Conservation (phyloP, 2,113 vertebrate genomes). For the Benitochromis conjunctus region DNA sequence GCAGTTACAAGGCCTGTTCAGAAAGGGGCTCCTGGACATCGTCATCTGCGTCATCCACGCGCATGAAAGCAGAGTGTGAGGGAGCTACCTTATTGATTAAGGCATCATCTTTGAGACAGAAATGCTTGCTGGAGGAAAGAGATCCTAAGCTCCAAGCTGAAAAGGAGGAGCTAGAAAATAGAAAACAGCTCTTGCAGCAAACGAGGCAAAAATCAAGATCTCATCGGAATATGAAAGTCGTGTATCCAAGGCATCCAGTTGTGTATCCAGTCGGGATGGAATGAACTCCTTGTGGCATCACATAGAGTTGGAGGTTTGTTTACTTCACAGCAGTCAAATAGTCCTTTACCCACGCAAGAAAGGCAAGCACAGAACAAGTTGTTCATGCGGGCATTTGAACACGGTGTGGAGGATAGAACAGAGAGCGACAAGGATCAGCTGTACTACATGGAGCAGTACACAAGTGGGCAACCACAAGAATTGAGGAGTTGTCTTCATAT, state of each 20-base stretch:
- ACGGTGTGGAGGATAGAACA: background rate
- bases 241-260: background rate
- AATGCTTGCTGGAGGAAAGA: background rate
- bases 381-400: background rate
- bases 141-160: background rate
- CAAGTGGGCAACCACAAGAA: background rate
- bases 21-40: accelerated
- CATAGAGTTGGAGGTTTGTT: background rate
- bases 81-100: background rate
- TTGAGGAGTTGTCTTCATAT: background rate
- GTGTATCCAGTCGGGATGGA: background rate
- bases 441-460: background rate
- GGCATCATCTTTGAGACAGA: background rate
- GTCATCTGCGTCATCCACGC: accelerated
- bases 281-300: background rate
- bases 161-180: background rate
- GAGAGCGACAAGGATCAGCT: background rate
- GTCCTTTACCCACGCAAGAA: background rate
- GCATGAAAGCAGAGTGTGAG: background rate
- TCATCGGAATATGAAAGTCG: background rate
- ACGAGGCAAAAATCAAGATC: background rate
- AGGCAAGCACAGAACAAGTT: background rate
- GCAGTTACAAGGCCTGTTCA: background rate
- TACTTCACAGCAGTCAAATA: background rate
- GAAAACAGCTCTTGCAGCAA: background rate